Percentiles rank a stretch among this genome's conserved stretches.
phyloP scores from a whole-genome alignment of 2,888 invertebrate species.

The Teleogryllus oceanicus region DNA sequence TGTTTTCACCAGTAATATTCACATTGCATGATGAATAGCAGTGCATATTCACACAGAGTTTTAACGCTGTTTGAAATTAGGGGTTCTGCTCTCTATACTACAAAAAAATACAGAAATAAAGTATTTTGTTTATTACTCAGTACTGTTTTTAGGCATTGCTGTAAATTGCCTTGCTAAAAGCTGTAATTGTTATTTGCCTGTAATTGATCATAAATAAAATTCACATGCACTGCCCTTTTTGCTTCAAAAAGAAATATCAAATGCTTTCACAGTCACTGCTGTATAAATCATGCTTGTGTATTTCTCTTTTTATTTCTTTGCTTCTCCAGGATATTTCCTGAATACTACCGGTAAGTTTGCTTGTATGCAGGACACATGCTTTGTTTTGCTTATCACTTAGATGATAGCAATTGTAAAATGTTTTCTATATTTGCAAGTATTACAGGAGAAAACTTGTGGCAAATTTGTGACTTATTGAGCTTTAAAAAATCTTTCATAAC shows the following conservation, averaged over 20 bases:
- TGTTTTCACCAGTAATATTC: too few species aligned
- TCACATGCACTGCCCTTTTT: not conserved
- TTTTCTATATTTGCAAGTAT: too few species aligned
- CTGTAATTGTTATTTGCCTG: not conserved
- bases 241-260: not conserved
- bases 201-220: not conserved
- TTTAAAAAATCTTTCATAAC: too few species aligned
- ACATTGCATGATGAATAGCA: too few species aligned
- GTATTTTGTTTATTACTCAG: too few species aligned
- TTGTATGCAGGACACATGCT: slow-evolving; percentile 19
- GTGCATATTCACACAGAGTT: too few species aligned
- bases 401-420: not conserved
- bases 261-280: slow-evolving; percentile 4
- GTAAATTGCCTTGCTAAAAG: not conserved
- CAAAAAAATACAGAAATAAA: too few species aligned
- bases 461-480: too few species aligned
- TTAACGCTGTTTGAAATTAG: too few species aligned
- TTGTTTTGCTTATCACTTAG: not conserved
- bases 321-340: slow-evolving; percentile 52
- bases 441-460: too few species aligned
- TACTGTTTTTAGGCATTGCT: not conserved
- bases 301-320: slow-evolving; percentile 37
- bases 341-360: slow-evolving; percentile 52
- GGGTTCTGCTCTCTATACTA: too few species aligned
- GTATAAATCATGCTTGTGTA: slow-evolving; percentile 24